Conservation (phyloP, 1,140 invertebrate species). For the Sminthurides bifidus region DNA sequence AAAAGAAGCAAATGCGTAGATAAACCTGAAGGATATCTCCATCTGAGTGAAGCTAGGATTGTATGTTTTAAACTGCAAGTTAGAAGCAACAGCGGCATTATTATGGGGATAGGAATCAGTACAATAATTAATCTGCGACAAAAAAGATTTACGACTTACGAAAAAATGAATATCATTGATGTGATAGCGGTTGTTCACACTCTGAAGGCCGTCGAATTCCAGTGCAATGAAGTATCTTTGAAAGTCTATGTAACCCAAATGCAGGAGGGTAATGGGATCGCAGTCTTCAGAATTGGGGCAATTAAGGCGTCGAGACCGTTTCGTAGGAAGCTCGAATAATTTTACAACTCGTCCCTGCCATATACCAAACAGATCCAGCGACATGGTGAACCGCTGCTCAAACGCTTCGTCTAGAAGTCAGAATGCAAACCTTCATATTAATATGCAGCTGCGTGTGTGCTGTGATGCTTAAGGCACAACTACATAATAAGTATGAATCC, state of each 20-base stretch:
- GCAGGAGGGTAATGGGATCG: slow-evolving; percentile 74
- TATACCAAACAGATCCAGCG: slow-evolving; percentile 24
- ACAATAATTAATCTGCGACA: too few relatives aligned
- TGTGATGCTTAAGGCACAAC: too few relatives aligned
- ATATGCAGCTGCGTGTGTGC: too few relatives aligned
- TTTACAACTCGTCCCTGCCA: slow-evolving; percentile 19
- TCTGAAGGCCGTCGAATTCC: slow-evolving; percentile 67
- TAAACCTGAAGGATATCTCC: slow-evolving; percentile 91
- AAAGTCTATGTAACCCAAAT: slow-evolving; percentile 80
- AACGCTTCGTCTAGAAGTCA: slow-evolving; percentile 55
- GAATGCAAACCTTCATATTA: not conserved
- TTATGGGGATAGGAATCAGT: too few relatives aligned
- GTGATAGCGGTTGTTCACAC: slow-evolving; percentile 67
- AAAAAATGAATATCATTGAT: slow-evolving; percentile 77
- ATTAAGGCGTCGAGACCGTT: slow-evolving; percentile 57
- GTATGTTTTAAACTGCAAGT: slow-evolving; percentile 83
- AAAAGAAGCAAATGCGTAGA: slow-evolving; percentile 80
- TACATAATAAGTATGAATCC: not conserved
- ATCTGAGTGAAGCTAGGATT: slow-evolving; percentile 91
- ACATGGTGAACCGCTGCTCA: slow-evolving; percentile 60
- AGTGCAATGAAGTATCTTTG: slow-evolving; percentile 76
- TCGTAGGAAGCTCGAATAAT: slow-evolving; percentile 8
- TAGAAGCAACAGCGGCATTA: not conserved
- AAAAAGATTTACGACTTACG: slow-evolving; percentile 47
- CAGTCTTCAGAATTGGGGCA: slow-evolving; percentile 60